A percentile compares a stretch with the other conserved stretches of the same genome.
phyloP scores from a whole-genome alignment of 2,888 invertebrate species.

The Hyalella azteca region DNA sequence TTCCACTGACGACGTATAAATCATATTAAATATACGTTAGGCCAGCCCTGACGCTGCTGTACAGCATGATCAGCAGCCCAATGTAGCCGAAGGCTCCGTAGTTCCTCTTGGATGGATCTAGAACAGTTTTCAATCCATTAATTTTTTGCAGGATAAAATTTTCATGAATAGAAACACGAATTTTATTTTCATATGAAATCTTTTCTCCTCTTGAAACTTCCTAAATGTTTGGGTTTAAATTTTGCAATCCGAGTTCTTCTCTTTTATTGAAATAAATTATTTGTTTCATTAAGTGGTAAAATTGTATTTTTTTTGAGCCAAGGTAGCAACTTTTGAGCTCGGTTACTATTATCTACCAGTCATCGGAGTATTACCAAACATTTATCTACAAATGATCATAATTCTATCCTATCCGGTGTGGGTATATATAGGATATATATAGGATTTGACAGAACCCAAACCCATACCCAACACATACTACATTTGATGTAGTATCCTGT shows the following conservation, averaged over 20 bases:
- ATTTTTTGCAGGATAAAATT: background rate
- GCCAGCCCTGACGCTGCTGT: conserved; percentile 60
- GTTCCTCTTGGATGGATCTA: conserved; percentile 62
- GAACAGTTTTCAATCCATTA: background rate
- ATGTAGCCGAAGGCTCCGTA: conserved; percentile 62
- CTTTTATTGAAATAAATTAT: background rate
- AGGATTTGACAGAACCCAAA: no score
- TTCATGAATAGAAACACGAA: background rate
- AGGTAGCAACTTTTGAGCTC: no score
- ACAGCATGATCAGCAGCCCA: conserved; percentile 61
- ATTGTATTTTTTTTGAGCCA: background rate
- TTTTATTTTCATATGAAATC: background rate
- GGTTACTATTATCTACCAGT: no score
- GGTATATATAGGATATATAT: no score
- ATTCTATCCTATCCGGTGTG: no score
- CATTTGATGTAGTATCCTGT: background rate
- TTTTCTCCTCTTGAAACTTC: background rate
- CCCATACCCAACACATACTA: background rate
- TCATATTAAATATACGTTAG: no score
- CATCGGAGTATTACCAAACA: no score
- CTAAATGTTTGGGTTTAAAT: background rate
- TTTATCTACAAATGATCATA: no score
- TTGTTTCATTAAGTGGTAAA: background rate
- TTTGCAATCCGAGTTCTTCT: background rate
- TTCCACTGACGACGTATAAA: no score